These are phyloP conservation scores for Cataglyphis cursor DNA, from an alignment of 2,888 invertebrate genomes.

Conservation along the genomic window DNA sequence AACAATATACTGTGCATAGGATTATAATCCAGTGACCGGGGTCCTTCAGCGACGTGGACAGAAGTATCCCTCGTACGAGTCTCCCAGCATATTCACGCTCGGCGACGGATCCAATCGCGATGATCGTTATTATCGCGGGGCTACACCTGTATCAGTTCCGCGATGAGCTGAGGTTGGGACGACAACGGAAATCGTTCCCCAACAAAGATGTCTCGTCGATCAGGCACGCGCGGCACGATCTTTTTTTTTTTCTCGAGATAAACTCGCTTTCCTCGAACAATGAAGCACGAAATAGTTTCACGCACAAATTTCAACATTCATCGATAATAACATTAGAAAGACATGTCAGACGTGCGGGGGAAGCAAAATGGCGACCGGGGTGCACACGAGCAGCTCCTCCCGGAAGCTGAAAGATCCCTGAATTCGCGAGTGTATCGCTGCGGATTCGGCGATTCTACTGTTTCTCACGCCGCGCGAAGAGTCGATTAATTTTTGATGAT, in stretches of 20 bases:
- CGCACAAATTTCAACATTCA: constrained; percentile 76
- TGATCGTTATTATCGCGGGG: constrained; percentile 50
- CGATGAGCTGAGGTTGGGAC: constrained; percentile 71
- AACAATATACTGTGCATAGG: constrained; percentile 66
- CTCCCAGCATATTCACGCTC: constrained; percentile 63
- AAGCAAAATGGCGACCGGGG: constrained; percentile 83
- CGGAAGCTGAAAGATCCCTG: constrained; percentile 73
- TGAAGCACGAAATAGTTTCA: constrained; percentile 67
- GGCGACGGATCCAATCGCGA: constrained; percentile 51
- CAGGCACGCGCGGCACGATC: constrained; percentile 57
- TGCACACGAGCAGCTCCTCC: constrained; percentile 74
- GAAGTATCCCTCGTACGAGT: constrained; percentile 43
- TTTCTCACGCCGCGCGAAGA: constrained; percentile 54
- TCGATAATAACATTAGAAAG: constrained; percentile 85
- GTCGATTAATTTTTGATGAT: constrained; percentile 52
- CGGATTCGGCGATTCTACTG: constrained; percentile 57
- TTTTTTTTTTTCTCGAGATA: constrained; percentile 49
- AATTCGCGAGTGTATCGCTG: constrained; percentile 69
- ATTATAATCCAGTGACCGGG: constrained; percentile 49
- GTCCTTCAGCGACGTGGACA: constrained; percentile 51
- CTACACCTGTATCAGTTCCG: constrained; percentile 60
- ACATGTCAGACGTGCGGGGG: constrained; percentile 82
- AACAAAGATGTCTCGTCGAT: constrained; percentile 64
- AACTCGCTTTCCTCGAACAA: constrained; percentile 41
- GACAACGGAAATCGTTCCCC: constrained; percentile 65